Evolutionary conservation across 1,140 invertebrate species (phyloP), one percentile per base, ranked within the genome.

Genomic region (Teleogryllus occipitalis): DNA sequence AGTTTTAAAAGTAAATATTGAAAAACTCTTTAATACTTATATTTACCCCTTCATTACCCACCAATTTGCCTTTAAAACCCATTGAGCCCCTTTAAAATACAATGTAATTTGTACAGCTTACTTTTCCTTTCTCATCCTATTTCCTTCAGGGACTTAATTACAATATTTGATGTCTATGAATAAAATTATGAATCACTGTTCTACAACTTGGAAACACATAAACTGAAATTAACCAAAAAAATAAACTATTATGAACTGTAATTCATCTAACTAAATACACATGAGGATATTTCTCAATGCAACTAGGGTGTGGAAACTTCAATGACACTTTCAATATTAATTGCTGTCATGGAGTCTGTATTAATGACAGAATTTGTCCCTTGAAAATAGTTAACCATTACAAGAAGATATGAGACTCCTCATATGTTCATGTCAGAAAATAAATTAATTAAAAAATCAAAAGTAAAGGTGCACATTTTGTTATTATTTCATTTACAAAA

Each of bases 1-100:
- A 65, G 54, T 65, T 65, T 65, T 65, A 65, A 65, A 65, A 65
- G 54, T 65, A 65, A 65, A 65, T 65, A 18, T 65, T 65, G 54
- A 65, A 65, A 65, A 65, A 65, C 54, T 65, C 54, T 14, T 14
- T 65, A 65, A 65, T 65, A 65, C 18, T 65, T 65, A 65, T 54
- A 65, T 65, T 65, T 65, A 65, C 54, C 54, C 54, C 10, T 65
- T 39, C 27, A 39, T 39, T 39, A 39, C 10, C 18, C 54, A 65
- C 18, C 54, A 65, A 65, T 65, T 65, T 39, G 27, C 1, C 54
- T 7, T 65, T 65, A 14, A 65, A 65, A 14, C 54, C 18, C 18
- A 10, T 3, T 65, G 10, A 65, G 10, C 18, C 18, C 10, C 18
- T 18, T 18, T 65, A 14, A 10, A 14, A 65, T 65, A 14, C 10